Base-by-base conservation (phyloP, 2,113 vertebrate species). In the Thymallus thymallus region DNA sequence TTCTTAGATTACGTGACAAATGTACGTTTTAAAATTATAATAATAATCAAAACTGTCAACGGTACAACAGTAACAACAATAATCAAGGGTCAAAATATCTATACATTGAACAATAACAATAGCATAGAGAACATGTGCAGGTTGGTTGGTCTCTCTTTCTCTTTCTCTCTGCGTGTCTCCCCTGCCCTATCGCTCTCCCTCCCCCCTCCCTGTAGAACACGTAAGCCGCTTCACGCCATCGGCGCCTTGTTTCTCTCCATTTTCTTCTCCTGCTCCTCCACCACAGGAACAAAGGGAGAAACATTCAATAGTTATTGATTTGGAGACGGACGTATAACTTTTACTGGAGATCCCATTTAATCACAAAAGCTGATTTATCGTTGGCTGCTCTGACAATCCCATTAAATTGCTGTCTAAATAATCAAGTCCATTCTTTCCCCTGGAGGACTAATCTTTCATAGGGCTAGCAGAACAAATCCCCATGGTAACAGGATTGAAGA, bases 341-440 rank as follows among this genome's bases (percentile, higher is more conserved):
- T 93, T 93, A 94, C 93, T 91, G 90, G 89, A 86, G 89, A 89
- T 86, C 88, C 91, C 91, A 93, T 94, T 93, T 94, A 93, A 94
- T 93, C 93, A 91, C 91, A 92, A 93, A 94, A 93, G 92, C 91
- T 93, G 92, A 93, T 94, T 94, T 93, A 94, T 92, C 87, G 90
- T 89, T 85, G 88, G 85, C 82, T 77, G 48, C 81, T 88, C 84
- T 90, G 91, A 93, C 91, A 94, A 93, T 94, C 92, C 91, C 91
- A 94, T 94, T 94, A 94, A 93, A 93, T 88, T 93, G 91, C 93
- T 93, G 92, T 93, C 91, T 91, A 85, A 87, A 91, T 93, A 93
- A 94, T 94, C 92, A 93, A 92, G 91, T 93, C 90, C 85, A 91
- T 91, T 93, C 91, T 90, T 90, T 90, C 88, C 91, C 90, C 90